Base-by-base conservation (phyloP, 2,797 vertebrate genomes). In the Anguilla pacifica region DNA sequence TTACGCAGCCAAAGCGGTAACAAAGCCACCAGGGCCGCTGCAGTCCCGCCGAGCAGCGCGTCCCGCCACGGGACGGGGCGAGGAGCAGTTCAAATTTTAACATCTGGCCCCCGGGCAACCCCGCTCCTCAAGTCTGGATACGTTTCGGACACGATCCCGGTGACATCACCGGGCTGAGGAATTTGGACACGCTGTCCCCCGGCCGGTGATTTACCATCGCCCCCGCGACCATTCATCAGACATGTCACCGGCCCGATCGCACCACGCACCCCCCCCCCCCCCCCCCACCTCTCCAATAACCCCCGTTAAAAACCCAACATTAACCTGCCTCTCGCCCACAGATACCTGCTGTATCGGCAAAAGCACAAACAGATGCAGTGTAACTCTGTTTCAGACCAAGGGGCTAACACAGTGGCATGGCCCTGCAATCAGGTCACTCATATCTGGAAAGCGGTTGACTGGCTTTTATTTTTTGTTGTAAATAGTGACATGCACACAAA, bases 101-200 rank as follows among this genome's bases (percentile, higher is more conserved):
- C 95, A 96, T 95, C 96, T 96, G 95, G 92, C 95, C 91, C 88
- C 89, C 95, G 92, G 84, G 89, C 35, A 35, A 35, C 35, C 35
- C 87, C 90, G 57, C 92, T 85, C 86, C 95, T 96, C 96, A 95
- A 93, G 96, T 96, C 96, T 96, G 95, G 95, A 96, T 96, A 92
- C 95, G 96, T 96, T 95, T 94, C 92, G 93, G 92, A 91, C 93
- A 93, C 88, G 86, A 88, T 90, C 77, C 87, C n/a, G 70, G 92
- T 96, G 96, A 96, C 95, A 94, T 96, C 95, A 96, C 93, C 59
- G 85, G 91, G 83, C 90, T 85, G 90, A 95, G 95, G 96, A 97
- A 96, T 96, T 95, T 59, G 86, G 91, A 91, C 88, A 91, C 92
- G 94, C 91, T 94, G 93, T 90, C 89, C 90, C 91, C 90, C 91